Conservation (phyloP, 2,888 invertebrate species). For the Tachina fera region DNA sequence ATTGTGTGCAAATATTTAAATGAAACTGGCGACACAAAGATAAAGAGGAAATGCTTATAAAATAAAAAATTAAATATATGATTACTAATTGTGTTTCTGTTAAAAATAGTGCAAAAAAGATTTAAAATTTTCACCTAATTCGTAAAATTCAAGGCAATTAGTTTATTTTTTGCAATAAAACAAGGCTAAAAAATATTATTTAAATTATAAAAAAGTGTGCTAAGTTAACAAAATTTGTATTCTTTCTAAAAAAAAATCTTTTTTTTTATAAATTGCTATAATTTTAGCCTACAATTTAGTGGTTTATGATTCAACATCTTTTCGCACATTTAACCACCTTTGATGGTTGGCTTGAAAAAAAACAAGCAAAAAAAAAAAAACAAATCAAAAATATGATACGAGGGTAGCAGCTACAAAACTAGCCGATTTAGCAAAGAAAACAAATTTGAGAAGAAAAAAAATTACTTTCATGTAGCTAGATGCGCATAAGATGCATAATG, state of each 20-base stretch:
- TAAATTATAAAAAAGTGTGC: neutral
- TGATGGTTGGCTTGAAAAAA: slow-evolving; percentile 45
- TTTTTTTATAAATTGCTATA: neutral
- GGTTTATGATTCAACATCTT: slow-evolving; percentile 32
- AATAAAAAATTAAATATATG: no score
- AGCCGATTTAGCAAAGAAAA: neutral
- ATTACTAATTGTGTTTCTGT: no score
- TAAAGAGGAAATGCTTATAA: neutral
- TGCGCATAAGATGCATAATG: no score
- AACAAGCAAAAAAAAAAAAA: slow-evolving; percentile 14
- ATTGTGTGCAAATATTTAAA: slow-evolving; percentile 67
- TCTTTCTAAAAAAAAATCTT: neutral
- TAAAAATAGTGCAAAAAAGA: no score
- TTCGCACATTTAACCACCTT: slow-evolving; percentile 62
- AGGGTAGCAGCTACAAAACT: no score
- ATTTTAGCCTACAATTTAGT: neutral
- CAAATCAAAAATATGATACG: neutral
- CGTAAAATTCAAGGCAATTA: no score
- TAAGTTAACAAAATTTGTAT: slow-evolving; percentile 22
- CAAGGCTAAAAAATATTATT: neutral
- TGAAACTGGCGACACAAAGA: slow-evolving; percentile 27
- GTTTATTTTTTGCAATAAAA: neutral
- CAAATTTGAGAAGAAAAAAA: no score
- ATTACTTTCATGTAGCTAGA: no score
- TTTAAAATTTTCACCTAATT: no score